phyloP scores from a whole-genome alignment of 2,113 vertebrate species.

The Perca flavescens region DNA sequence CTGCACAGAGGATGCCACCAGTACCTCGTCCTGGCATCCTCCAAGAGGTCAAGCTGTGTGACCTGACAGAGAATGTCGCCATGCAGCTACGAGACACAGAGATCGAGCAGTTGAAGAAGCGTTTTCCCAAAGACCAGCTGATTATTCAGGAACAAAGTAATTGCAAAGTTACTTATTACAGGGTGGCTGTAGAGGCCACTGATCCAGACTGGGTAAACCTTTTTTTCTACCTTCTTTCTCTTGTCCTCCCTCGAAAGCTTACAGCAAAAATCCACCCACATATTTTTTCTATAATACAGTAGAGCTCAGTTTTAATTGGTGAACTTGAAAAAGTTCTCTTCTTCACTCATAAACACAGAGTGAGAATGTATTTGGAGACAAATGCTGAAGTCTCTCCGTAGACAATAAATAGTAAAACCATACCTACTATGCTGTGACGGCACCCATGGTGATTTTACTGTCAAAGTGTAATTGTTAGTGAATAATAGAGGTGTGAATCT shows the following conservation, averaged over 20 bases:
- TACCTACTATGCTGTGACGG: not conserved
- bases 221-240: not conserved
- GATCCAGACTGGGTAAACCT: slow-evolving; percentile 88
- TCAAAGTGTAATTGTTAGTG: not conserved
- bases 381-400: not conserved
- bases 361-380: not conserved
- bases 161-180: slow-evolving; percentile 84
- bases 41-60: slow-evolving; percentile 79
- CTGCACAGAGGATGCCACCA: slow-evolving; percentile 26
- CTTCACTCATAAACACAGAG: not conserved
- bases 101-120: slow-evolving; percentile 84
- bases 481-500: not conserved
- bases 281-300: not conserved
- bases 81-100: slow-evolving; percentile 82
- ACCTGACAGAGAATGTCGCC: slow-evolving; percentile 80
- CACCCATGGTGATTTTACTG: not conserved
- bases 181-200: slow-evolving; percentile 79
- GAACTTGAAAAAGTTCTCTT: not conserved
- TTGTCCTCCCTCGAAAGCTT: not conserved
- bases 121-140: slow-evolving; percentile 85
- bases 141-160: slow-evolving; percentile 86
- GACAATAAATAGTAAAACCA: not conserved
- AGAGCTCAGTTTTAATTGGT: not conserved
- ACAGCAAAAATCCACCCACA: not conserved
- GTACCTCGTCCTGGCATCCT: slow-evolving; percentile 39